Percentiles rank a stretch among this genome's conserved stretches.
Evolutionary conservation across 2,113 vertebrate species (phyloP).

Genomic region (Kryptolebias marmoratus): DNA sequence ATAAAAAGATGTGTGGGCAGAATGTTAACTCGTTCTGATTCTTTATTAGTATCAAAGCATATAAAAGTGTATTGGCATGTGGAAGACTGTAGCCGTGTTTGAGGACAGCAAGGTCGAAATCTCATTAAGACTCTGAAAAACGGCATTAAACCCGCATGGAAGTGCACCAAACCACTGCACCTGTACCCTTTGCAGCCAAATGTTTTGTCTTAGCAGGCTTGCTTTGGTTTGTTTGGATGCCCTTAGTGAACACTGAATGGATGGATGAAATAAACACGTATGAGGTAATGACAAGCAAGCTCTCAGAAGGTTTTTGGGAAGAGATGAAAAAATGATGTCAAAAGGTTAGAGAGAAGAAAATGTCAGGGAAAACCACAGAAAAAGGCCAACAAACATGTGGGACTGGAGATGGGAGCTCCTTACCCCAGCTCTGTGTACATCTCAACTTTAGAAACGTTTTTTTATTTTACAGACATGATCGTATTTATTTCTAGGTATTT

Average conservation of each 20-base stretch:
- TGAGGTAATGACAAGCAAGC: slow-evolving; percentile 44
- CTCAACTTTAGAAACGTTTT: too few species aligned
- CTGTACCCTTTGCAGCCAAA: neutral
- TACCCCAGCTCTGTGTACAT: too few species aligned
- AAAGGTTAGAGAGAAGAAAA: slow-evolving; percentile 11
- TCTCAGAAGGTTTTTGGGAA: slow-evolving; percentile 44
- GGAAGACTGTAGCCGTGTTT: slow-evolving; percentile 16
- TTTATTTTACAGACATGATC: too few species aligned
- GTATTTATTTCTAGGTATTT: too few species aligned
- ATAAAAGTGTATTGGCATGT: slow-evolving; percentile 17
- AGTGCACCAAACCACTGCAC: neutral
- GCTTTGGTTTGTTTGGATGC: slow-evolving; percentile 22
- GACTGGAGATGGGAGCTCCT: neutral
- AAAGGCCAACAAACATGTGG: neutral
- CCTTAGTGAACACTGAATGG: slow-evolving; percentile 26
- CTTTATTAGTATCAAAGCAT: slow-evolving; percentile 41
- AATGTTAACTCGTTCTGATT: slow-evolving; percentile 69
- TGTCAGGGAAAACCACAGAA: slow-evolving; percentile 7
- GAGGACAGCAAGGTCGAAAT: slow-evolving; percentile 25
- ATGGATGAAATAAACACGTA: slow-evolving; percentile 48
- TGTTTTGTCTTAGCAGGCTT: neutral
- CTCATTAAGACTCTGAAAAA: too few species aligned
- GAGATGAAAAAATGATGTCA: slow-evolving; percentile 47
- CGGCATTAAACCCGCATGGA: slow-evolving; percentile 14
- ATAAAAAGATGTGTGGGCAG: slow-evolving; percentile 49